Conservation (phyloP, 2,888 invertebrate genomes). For the Steromphala cineraria region DNA sequence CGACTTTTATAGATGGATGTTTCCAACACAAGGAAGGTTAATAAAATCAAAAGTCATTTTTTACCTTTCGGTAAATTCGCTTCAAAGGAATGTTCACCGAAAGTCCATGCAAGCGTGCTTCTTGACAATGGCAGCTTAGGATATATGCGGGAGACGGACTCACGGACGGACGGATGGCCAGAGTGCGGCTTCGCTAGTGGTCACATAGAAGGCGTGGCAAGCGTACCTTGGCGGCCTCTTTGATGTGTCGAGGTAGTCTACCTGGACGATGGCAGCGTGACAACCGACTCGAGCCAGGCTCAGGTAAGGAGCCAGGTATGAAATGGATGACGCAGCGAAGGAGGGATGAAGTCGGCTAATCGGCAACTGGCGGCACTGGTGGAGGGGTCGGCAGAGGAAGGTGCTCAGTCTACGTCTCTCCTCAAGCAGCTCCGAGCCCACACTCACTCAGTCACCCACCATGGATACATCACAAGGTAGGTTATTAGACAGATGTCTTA, state of each 20-base stretch:
- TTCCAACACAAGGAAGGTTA: not conserved
- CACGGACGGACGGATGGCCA: too few relatives aligned
- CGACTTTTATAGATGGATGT: slow-evolving; percentile 19
- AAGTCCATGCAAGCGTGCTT: not conserved
- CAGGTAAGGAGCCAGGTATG: slow-evolving; percentile 1
- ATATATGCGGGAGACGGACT: too few relatives aligned
- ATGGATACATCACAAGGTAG: too few relatives aligned
- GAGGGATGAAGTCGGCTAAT: not conserved
- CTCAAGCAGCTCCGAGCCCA: too few relatives aligned
- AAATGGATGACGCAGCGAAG: not conserved
- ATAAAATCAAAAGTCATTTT: slow-evolving; percentile 5
- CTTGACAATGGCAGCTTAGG: too few relatives aligned
- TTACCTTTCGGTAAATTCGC: not conserved
- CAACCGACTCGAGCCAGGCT: not conserved
- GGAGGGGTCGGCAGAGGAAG: not conserved
- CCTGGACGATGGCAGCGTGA: not conserved
- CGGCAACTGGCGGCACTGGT: not conserved
- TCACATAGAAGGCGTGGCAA: not conserved
- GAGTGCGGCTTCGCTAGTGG: not conserved
- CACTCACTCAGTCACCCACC: too few relatives aligned
- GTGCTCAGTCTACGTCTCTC: not conserved
- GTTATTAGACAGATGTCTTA: too few relatives aligned
- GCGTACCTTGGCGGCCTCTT: not conserved
- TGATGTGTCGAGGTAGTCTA: slow-evolving; percentile 3
- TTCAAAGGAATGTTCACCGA: not conserved